Evolutionary conservation across 2,888 invertebrate species (phyloP), one percentile per base, ranked within the genome.

Genomic region (Aelia acuminata): DNA sequence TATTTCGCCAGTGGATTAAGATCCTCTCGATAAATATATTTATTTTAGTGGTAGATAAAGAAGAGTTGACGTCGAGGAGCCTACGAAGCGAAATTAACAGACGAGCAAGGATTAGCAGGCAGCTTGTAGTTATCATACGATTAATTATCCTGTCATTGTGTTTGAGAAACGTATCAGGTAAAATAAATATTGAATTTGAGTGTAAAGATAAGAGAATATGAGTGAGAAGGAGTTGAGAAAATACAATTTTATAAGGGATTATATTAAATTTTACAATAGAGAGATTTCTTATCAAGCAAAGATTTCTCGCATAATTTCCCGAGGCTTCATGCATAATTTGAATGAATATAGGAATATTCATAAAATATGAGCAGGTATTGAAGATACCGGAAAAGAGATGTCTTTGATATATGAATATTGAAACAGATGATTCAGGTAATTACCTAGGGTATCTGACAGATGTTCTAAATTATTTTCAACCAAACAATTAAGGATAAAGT

Each of bases 121-220:
- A 26, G 1, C 63, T 35, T 35, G 31, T 70, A 70, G 7, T 70
- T 57, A 57, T 57, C 57, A 8, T 57, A 13, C 20, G 18, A 70
- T 70, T 70, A 70, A 70, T 70, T 31, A 70, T 18, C 63, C 8
- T 70, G 63, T 70, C 63, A 70, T 20, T 70, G 18, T 70, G 15
- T 70, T 70, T 70, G 13, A 35, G 63, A 70, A 31, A 63, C 31
- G 31, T 63, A 15, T 31, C 63, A 18, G 13, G 13, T 15, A 31
- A 63, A 63, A 63, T 63, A 63, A 31, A 63, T 63, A 63, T 63
- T 57, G 57, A 26, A 11, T 57, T 26, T 3, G 13, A 57, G n/a
- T n/a, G n/a, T n/a, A n/a, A 57, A 26, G 57, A 57, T 57, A 57
- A 57, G 26, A 26, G 13, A n/a, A n/a, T n/a, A n/a, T n/a, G n/a